Percentiles rank a stretch among this genome's conserved stretches.
Evolutionary conservation across 2,888 invertebrate species (phyloP).

Genomic region (Pyrrhia umbra): DNA sequence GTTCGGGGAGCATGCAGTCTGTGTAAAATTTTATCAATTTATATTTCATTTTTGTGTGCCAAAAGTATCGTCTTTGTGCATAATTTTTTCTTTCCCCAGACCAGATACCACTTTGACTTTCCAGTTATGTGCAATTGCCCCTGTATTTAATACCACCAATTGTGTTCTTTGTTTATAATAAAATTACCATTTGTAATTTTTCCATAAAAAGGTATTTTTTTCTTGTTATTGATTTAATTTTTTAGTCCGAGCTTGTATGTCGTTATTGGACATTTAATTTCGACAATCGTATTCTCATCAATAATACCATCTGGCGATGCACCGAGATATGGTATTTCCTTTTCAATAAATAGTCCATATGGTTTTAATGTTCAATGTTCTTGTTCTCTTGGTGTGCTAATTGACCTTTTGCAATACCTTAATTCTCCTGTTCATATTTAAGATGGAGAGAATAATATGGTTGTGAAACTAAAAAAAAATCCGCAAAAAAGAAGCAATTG

Average conservation of each 20-base stretch:
- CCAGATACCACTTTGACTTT: conserved; percentile 5
- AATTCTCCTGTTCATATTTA: conserved; percentile 5
- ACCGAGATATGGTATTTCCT: not conserved
- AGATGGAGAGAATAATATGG: too few relatives aligned
- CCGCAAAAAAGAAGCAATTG: too few relatives aligned
- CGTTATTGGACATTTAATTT: too few relatives aligned
- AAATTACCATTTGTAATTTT: not conserved
- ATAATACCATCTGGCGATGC: conserved; percentile 5
- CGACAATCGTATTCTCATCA: not conserved
- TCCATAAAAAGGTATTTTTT: not conserved
- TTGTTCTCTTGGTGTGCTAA: not conserved
- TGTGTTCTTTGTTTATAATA: conserved; percentile 5
- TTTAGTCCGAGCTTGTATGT: not conserved
- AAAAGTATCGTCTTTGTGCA: conserved; percentile 1
- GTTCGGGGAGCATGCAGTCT: conserved; percentile 4
- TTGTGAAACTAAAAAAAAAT: too few relatives aligned
- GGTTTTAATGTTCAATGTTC: conserved; percentile 2
- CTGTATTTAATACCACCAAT: conserved; percentile 8
- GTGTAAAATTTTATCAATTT: conserved; percentile 7
- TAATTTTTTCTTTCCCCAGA: not conserved
- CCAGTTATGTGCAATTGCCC: conserved; percentile 3
- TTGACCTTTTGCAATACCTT: not conserved
- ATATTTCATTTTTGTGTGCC: not conserved
- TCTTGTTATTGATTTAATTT: not conserved
- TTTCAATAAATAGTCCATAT: not conserved